Evolutionary conservation across 2,888 invertebrate genomes (phyloP).

Genomic region (Cephus spinipes): DNA sequence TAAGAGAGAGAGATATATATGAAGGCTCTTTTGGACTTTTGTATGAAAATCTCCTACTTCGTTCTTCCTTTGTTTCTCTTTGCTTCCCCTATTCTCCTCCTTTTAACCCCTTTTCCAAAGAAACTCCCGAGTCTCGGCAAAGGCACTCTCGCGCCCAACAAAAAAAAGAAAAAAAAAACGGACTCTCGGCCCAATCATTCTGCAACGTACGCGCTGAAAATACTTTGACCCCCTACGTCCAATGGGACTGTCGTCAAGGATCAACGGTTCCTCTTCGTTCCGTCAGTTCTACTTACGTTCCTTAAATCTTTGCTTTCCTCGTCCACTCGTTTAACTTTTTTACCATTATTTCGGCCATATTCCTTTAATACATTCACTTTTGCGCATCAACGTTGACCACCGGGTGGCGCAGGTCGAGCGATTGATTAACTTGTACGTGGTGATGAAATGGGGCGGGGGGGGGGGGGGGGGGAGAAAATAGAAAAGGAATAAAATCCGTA

Average conservation of each 20-base stretch:
- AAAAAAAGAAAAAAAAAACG: not conserved
- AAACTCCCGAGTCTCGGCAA: not conserved
- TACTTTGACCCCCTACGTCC: not conserved
- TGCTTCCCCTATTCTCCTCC: accelerated
- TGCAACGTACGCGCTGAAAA: not conserved
- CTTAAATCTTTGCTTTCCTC: not conserved
- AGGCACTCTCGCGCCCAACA: not conserved
- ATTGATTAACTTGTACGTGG: no score
- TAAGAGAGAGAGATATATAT: not conserved
- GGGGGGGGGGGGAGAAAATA: no score
- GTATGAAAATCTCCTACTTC: not conserved
- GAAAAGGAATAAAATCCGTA: no score
- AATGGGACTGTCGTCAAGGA: not conserved
- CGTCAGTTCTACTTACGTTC: not conserved
- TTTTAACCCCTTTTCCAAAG: not conserved
- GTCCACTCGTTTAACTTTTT: not conserved
- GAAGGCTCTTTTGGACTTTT: not conserved
- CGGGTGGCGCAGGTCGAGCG: no score
- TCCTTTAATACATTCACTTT: no score
- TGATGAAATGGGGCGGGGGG: no score
- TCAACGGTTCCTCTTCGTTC: not conserved
- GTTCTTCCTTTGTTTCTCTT: not conserved
- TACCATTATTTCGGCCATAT: not conserved
- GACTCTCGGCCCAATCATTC: not conserved
- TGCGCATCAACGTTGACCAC: no score